Conservation (phyloP, 2,888 invertebrate species). For the Dasysyrphus albostriatus region DNA sequence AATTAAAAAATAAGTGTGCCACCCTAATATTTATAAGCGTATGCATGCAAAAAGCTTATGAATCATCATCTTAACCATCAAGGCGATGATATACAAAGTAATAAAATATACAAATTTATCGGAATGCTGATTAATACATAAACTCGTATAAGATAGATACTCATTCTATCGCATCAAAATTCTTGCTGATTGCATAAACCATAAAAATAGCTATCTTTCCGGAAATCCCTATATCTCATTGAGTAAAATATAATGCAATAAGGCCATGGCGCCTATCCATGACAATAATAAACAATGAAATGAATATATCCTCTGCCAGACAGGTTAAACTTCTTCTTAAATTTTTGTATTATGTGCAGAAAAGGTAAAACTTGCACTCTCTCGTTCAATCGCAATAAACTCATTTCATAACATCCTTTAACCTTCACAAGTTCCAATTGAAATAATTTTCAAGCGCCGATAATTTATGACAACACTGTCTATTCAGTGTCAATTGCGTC, state of each 20-base stretch:
- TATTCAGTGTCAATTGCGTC: conserved; percentile 79
- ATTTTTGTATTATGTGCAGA: conserved; percentile 7
- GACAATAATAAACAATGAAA: conserved; percentile 52
- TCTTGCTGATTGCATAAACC: conserved; percentile 8
- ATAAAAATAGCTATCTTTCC: conserved; percentile 28
- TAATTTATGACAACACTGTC: conserved; percentile 81
- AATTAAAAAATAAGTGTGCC: too few relatives aligned
- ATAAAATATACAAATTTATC: background rate
- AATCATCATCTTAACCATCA: background rate
- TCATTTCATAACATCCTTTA: conserved; percentile 51
- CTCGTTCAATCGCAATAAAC: conserved; percentile 60
- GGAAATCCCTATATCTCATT: conserved; percentile 22
- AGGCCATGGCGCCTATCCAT: conserved; percentile 46
- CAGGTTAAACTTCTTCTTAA: conserved; percentile 54
- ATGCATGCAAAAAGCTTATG: too few relatives aligned
- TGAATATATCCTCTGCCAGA: conserved; percentile 61
- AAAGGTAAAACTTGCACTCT: background rate
- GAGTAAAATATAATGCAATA: conserved; percentile 8
- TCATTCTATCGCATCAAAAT: conserved; percentile 2
- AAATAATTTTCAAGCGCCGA: conserved; percentile 78
- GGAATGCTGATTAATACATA: background rate
- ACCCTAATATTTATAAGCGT: too few relatives aligned
- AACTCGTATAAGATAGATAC: background rate
- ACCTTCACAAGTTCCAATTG: conserved; percentile 39
- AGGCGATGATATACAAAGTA: background rate